A percentile compares a stretch with the other conserved stretches of the same genome.
Conservation (phyloP, 2,888 invertebrate genomes). For the Aphodius sticticus region DNA sequence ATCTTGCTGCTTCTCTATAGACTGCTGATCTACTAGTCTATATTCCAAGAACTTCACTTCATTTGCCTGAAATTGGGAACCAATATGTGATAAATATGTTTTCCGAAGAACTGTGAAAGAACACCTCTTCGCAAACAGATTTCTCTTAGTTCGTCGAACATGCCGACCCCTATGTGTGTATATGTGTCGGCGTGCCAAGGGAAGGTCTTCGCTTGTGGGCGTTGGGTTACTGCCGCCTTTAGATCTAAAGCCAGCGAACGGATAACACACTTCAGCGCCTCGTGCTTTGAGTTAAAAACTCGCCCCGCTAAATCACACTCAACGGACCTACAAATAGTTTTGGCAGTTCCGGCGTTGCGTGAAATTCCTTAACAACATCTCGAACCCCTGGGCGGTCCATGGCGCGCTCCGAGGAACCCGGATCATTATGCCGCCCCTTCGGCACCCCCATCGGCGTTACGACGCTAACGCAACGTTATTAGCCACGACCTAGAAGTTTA, state of each 20-base stretch:
- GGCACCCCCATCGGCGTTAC: conserved; percentile 7
- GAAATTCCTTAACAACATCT: conserved; percentile 42
- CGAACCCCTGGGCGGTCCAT: conserved; percentile 27
- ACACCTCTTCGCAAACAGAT: not conserved
- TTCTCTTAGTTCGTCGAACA: not conserved
- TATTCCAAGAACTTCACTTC: not conserved
- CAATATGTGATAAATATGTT: not conserved
- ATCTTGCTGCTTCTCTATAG: no score
- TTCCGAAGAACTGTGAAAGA: not conserved
- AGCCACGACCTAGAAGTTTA: not conserved
- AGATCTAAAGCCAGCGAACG: conserved; percentile 5
- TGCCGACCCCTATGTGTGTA: not conserved
- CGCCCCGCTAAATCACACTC: conserved; percentile 43
- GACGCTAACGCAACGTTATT: not conserved
- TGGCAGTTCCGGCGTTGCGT: conserved; percentile 43
- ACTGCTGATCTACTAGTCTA: not conserved
- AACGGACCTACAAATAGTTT: conserved; percentile 46
- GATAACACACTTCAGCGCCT: conserved; percentile 40
- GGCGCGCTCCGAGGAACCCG: not conserved
- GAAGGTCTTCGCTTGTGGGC: not conserved
- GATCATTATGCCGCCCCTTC: not conserved
- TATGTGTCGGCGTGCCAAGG: not conserved
- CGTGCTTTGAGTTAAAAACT: conserved; percentile 42
- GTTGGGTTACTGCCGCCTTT: not conserved
- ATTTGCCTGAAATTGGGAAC: not conserved